A percentile compares a stretch with the other conserved stretches of the same genome.
These are phyloP conservation scores for Trididemnum miniatum DNA, from an alignment of 23 tunicate species.

Conservation along the genomic window DNA sequence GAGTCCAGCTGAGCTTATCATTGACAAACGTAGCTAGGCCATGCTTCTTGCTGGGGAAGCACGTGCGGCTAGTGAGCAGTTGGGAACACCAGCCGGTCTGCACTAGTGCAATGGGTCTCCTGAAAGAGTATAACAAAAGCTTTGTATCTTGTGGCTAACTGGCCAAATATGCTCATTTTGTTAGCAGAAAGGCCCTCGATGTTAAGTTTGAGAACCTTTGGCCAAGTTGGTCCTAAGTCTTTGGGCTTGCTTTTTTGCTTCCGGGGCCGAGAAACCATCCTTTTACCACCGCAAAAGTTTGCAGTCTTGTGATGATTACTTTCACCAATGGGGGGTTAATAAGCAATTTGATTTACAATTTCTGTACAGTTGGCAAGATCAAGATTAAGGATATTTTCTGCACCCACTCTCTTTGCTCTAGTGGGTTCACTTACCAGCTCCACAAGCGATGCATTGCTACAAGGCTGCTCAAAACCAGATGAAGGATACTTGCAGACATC, in stretches of 20 bases:
- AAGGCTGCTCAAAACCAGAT: not conserved
- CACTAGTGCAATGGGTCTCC: no score
- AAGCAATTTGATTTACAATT: not conserved
- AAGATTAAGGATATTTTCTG: not conserved
- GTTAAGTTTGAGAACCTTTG: not conserved
- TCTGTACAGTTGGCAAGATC: not conserved
- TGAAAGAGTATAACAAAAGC: no score
- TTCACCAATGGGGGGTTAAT: not conserved
- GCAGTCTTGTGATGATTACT: not conserved
- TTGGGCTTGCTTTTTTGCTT: no score
- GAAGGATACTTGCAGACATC: not conserved
- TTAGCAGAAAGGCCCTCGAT: no score
- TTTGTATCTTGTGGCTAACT: no score
- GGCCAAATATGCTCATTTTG: no score
- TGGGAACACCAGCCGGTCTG: not conserved
- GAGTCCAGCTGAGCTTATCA: not conserved
- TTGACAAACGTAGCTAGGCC: not conserved
- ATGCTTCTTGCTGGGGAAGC: not conserved
- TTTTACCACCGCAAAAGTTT: no score
- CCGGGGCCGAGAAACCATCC: no score
- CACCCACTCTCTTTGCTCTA: not conserved
- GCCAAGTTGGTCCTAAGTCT: no score
- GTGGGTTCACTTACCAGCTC: not conserved
- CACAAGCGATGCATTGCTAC: not conserved
- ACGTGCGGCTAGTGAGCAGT: not conserved